These are phyloP conservation scores for Cryptosula pallasiana DNA, from an alignment of 2,888 invertebrate genomes.

Conservation along the genomic window DNA sequence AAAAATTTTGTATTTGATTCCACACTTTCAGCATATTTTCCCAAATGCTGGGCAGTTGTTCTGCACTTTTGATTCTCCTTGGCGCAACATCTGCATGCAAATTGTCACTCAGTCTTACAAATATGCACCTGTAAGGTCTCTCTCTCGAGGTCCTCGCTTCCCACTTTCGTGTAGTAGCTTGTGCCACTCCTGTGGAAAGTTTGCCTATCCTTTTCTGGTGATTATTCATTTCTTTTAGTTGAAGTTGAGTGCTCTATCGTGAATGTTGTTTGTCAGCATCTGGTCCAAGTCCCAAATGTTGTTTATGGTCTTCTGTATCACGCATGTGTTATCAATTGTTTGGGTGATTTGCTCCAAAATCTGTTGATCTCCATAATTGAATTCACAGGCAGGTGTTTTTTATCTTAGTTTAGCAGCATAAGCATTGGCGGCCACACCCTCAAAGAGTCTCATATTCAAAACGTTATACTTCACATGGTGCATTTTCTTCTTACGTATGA, in stretches of 20 bases:
- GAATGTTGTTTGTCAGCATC: background rate
- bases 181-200: background rate
- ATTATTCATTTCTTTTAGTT: background rate
- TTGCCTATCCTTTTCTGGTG: slow-evolving; percentile 6
- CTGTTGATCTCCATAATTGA: slow-evolving; percentile 21
- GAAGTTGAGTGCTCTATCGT: background rate
- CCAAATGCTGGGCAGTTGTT: slow-evolving; percentile 19
- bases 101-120: background rate
- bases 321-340: slow-evolving; percentile 22
- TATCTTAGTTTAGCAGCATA: slow-evolving; percentile 26
- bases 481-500: slow-evolving; percentile 25
- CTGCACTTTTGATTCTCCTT: background rate
- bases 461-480: slow-evolving; percentile 7
- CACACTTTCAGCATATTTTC: background rate
- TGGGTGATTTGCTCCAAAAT: slow-evolving; percentile 27
- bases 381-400: slow-evolving; percentile 26
- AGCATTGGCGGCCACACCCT: background rate
- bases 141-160: background rate
- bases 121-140: background rate
- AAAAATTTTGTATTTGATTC: background rate
- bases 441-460: background rate
- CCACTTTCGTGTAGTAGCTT: background rate
- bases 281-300: background rate
- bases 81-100: background rate
- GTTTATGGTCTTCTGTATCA: slow-evolving; percentile 19